Conservation (phyloP, 2,113 vertebrate genomes). For the Brachyhypopomus occidentalis region DNA sequence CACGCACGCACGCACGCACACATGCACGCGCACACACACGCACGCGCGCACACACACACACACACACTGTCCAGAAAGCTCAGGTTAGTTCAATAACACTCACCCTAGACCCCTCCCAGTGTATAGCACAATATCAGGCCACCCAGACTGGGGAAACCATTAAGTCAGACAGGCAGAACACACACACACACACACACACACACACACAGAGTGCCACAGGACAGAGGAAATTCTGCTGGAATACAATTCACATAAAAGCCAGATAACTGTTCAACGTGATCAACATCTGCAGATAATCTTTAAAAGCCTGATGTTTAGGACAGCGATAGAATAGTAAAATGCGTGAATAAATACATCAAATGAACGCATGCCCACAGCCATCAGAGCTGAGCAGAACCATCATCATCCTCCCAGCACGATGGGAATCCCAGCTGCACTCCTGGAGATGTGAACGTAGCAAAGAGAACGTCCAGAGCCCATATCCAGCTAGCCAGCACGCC, state of each 20-base stretch:
- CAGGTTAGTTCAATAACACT: slow-evolving; percentile 2
- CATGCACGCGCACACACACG: no score
- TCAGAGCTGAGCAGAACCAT: background rate
- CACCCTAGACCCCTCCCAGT: background rate
- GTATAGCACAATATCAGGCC: background rate
- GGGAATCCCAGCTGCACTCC: background rate
- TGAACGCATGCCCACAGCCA: background rate
- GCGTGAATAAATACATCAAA: no score
- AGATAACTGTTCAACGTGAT: background rate
- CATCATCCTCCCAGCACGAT: background rate
- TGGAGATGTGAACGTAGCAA: slow-evolving; percentile 9
- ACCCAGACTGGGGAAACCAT: background rate
- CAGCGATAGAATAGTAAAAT: background rate
- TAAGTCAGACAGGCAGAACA: background rate
- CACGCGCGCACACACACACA: no score
- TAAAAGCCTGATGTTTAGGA: no score
- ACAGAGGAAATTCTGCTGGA: background rate
- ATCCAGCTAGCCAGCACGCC: background rate
- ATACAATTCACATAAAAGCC: background rate
- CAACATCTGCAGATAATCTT: slow-evolving; percentile 4
- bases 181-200: background rate
- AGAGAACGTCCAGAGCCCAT: slow-evolving; percentile 10
- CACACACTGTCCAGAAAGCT: slow-evolving; percentile 10
- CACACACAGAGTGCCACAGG: background rate
- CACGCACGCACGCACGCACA: no score